These are phyloP conservation scores for Altica lythri DNA, from an alignment of 2,888 invertebrate species.

Conservation along the genomic window DNA sequence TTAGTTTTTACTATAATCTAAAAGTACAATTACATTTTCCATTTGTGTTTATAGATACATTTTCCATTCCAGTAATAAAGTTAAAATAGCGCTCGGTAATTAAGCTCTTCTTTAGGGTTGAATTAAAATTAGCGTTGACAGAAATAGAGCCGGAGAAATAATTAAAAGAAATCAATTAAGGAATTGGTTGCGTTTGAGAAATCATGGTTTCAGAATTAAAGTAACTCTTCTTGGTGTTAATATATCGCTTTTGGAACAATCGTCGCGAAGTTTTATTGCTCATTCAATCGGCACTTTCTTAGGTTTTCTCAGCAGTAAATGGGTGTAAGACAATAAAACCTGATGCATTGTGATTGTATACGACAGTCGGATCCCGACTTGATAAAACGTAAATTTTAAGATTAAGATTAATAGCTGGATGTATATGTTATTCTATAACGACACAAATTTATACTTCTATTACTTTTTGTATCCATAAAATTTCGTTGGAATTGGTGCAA, in stretches of 20 bases:
- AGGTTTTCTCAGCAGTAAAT: constrained; percentile 56
- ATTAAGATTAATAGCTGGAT: constrained; percentile 53
- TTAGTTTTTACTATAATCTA: too few relatives aligned
- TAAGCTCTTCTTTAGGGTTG: constrained; percentile 11
- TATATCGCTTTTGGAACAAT: constrained; percentile 56
- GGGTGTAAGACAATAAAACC: constrained; percentile 59
- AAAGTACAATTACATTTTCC: too few relatives aligned
- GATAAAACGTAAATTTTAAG: constrained; percentile 50
- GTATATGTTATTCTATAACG: constrained; percentile 52
- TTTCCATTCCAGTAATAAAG: too few relatives aligned
- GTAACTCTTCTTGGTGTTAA: constrained; percentile 53
- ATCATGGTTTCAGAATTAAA: constrained; percentile 48
- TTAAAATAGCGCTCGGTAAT: not conserved
- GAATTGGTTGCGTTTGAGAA: constrained; percentile 36
- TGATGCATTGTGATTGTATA: constrained; percentile 59
- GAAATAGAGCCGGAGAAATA: constrained; percentile 17
- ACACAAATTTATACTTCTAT: too few relatives aligned
- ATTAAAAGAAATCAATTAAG: constrained; percentile 41
- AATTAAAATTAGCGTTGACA: constrained; percentile 21
- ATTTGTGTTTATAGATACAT: too few relatives aligned
- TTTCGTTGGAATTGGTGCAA: too few relatives aligned
- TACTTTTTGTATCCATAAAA: too few relatives aligned
- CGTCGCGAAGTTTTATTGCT: constrained; percentile 57
- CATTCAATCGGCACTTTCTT: constrained; percentile 59
- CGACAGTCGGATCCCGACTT: constrained; percentile 53